phyloP scores from a whole-genome alignment of 2,113 vertebrate species.

The Rhabdornis inornatus region DNA sequence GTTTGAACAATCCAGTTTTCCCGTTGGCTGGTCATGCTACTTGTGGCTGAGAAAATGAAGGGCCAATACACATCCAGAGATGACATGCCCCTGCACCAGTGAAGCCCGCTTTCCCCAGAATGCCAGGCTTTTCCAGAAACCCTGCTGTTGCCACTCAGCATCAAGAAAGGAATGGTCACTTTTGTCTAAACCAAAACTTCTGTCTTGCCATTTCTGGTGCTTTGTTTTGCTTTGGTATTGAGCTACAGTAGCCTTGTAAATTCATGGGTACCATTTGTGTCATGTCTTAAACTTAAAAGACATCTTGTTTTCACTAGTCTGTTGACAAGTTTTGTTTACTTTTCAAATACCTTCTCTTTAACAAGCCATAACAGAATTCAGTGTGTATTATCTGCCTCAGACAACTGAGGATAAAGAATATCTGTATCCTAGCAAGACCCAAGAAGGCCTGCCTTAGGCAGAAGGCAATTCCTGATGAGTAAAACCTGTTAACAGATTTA shows the following conservation, averaged over 20 bases:
- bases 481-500: conserved; percentile 7
- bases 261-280: not conserved
- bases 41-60: not conserved
- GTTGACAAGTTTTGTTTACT: not conserved
- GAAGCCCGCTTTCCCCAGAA: not conserved
- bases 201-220: not conserved
- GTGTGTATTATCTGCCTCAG: not conserved
- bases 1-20: not conserved
- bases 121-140: not conserved
- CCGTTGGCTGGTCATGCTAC: not conserved
- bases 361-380: conserved; percentile 27
- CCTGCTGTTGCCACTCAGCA: not conserved
- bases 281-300: not conserved
- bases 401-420: not conserved
- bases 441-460: not conserved
- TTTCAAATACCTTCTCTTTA: conserved; percentile 45
- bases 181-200: not conserved
- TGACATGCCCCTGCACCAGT: not conserved
- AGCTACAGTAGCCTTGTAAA: not conserved
- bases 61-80: not conserved
- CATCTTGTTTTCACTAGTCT: conserved; percentile 26
- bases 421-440: not conserved
- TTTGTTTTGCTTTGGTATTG: not conserved
- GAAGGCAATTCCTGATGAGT: not conserved
- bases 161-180: not conserved